phyloP scores from a whole-genome alignment of 2,113 vertebrate genomes.

The Mola mola region DNA sequence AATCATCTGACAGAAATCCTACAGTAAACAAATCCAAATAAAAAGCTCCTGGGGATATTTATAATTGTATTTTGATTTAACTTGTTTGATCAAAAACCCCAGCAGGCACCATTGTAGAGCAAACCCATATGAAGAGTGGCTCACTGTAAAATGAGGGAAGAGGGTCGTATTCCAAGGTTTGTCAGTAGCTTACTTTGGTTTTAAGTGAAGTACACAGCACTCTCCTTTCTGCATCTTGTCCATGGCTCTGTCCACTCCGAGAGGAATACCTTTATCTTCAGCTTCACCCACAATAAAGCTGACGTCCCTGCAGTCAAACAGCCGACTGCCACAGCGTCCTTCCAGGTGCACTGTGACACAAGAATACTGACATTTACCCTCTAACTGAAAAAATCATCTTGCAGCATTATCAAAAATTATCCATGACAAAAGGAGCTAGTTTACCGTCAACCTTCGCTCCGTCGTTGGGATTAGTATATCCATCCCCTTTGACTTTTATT shows the following conservation, averaged over 20 bases:
- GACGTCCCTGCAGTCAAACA: conserved; percentile 90
- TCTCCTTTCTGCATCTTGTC: conserved; percentile 97
- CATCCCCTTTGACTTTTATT: conserved; percentile 93
- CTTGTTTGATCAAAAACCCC: no score
- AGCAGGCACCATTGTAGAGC: no score
- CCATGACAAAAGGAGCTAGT: not conserved
- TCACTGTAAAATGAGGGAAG: not conserved
- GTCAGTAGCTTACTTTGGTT: conserved; percentile 84
- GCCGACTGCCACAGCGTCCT: conserved; percentile 81
- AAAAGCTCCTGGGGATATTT: not conserved
- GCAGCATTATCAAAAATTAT: not conserved
- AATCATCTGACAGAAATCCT: not conserved
- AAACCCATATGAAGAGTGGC: not conserved
- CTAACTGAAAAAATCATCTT: not conserved
- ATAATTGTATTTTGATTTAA: no score
- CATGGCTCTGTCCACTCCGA: conserved; percentile 94
- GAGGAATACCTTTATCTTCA: conserved; percentile 90
- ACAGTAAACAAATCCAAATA: not conserved
- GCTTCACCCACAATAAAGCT: conserved; percentile 89
- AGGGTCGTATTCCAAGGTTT: not conserved
- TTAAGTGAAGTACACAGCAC: conserved; percentile 88
- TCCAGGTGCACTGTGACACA: conserved; percentile 88
- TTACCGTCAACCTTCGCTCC: conserved; percentile 91
- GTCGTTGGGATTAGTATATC: conserved; percentile 92
- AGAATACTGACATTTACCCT: not conserved